Conservation (phyloP, 1,140 invertebrate species). For the Dufourea novaeangliae region DNA sequence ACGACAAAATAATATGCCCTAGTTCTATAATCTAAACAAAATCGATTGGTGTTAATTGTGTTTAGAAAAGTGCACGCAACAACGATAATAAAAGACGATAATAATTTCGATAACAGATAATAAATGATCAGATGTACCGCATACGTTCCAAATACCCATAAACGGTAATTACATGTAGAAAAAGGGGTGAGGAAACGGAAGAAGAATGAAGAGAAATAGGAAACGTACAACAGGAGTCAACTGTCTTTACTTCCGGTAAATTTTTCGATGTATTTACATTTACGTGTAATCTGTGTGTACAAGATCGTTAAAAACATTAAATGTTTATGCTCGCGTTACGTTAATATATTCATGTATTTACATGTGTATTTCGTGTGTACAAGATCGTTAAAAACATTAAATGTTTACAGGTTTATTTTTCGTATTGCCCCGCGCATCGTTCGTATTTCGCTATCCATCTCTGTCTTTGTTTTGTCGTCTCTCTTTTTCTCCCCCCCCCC, state of each 20-base stretch:
- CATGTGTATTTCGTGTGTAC: conserved; percentile 77
- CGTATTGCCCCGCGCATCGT: conserved; percentile 52
- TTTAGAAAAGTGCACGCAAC: too few relatives aligned
- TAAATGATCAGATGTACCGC: too few relatives aligned
- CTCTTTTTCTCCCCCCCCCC: conserved; percentile 54
- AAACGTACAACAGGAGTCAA: conserved; percentile 50
- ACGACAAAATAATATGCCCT: too few relatives aligned
- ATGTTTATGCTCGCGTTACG: conserved; percentile 78
- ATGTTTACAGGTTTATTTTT: conserved; percentile 71
- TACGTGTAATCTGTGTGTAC: conserved; percentile 79
- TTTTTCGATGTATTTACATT: conserved; percentile 80
- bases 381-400: conserved; percentile 80
- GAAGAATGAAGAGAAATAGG: conserved; percentile 47
- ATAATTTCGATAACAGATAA: too few relatives aligned
- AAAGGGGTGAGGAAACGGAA: not conserved
- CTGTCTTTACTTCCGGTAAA: conserved; percentile 72
- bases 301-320: conserved; percentile 81
- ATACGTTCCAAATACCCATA: too few relatives aligned
- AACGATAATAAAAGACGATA: too few relatives aligned
- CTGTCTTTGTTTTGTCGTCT: conserved; percentile 10
- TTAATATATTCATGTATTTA: conserved; percentile 78
- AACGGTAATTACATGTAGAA: not conserved
- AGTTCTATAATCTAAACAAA: too few relatives aligned
- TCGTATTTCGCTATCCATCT: conserved; percentile 39
- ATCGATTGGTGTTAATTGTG: too few relatives aligned